These are phyloP conservation scores for Xiphorhynchus elegans DNA, from an alignment of 2,113 vertebrate genomes.

Conservation along the genomic window DNA sequence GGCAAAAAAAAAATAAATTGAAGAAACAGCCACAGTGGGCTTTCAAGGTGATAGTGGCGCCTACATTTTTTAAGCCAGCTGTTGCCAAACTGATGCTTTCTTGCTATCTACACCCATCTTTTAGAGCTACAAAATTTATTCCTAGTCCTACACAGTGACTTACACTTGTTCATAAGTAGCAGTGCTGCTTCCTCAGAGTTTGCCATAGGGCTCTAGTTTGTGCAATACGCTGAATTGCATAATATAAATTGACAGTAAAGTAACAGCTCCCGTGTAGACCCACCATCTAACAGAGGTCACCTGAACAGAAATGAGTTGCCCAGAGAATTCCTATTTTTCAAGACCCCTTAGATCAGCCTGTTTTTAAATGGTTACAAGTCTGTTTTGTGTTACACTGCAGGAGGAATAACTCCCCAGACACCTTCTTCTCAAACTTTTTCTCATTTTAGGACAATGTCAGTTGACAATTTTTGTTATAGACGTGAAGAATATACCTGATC, in stretches of 20 bases:
- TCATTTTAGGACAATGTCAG: not conserved
- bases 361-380: not conserved
- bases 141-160: not conserved
- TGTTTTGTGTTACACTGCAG: not conserved
- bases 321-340: not conserved
- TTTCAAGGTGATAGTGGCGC: not conserved
- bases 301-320: not conserved
- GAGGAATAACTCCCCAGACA: not conserved
- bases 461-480: not conserved
- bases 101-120: not conserved
- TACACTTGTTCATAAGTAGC: not conserved
- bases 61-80: not conserved
- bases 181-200: not conserved
- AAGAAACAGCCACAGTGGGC: not conserved
- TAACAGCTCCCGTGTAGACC: not conserved
- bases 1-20: not conserved
- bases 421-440: not conserved
- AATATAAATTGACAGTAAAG: not conserved
- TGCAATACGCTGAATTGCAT: not conserved
- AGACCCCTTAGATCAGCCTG: not conserved
- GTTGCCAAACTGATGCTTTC: not conserved
- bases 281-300: not conserved
- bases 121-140: not conserved
- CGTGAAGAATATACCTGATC: not conserved
- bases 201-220: not conserved